Evolutionary conservation across 2,888 invertebrate genomes (phyloP), one percentile per base, ranked within the genome.

Genomic region (Teleiodes luculella): DNA sequence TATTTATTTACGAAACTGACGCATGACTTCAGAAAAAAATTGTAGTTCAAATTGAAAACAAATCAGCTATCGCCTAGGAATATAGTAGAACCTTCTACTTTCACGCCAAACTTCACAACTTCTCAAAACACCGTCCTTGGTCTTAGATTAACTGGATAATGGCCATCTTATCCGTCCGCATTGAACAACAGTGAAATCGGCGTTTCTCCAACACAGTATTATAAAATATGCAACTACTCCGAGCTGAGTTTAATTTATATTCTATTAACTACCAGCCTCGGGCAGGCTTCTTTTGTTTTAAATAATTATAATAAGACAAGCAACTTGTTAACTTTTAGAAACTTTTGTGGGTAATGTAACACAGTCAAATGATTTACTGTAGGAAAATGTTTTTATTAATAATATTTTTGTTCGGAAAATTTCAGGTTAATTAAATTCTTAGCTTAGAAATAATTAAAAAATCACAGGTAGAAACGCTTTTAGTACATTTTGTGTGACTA

Each of bases 161-260:
- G 36, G 20, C 35, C 33, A 58, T 55, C 62, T 62, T 65, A 63
- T 65, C 18, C 62, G 63, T 57, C 59, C 61, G 60, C 59, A 62
- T 65, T 57, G 58, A 61, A 62, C 60, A 59, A 59, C 54, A 61
- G 69, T 60, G 64, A 68, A 68, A 69, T 54, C 49, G 30, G 41
- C 49, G 61, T 60, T 67, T 65, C 66, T 65, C 39, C 16, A 7
- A 5, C 41, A 5, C 41, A 8, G 10, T 14, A 51, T 64, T 68
- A 75, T 74, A 73, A 76, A 76, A 71, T 68, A 65, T 66, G 64
- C 63, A 2, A 41, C 39, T 11, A 18, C 39, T 11, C 18, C 53
- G 58, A 62, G n/a, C 63, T 62, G 59, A 60, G 64, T 65, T 57
- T 72, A 72, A 74, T 74, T 72, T 75, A 74, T 72, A 63, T 70